phyloP scores from a whole-genome alignment of 2,113 vertebrate species.

The Rhineura floridana region DNA sequence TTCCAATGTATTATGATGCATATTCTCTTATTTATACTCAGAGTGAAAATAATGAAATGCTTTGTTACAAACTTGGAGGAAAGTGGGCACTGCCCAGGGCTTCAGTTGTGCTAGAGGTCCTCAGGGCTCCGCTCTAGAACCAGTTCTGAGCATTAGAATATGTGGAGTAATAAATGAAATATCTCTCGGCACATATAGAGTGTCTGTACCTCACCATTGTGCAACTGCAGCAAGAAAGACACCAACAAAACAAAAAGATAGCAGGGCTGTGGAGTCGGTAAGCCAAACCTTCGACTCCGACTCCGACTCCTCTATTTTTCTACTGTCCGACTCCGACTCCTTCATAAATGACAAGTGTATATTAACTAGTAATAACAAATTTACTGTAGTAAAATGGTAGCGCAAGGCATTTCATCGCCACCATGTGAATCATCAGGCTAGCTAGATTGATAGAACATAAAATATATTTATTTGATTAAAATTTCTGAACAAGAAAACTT shows the following conservation, averaged over 20 bases:
- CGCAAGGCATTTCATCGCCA: no score
- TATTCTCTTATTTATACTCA: not conserved
- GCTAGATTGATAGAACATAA: no score
- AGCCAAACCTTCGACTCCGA: no score
- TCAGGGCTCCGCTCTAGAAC: not conserved
- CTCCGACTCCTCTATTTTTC: no score
- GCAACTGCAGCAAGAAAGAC: constrained; percentile 13
- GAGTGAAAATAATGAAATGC: not conserved
- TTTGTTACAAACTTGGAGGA: not conserved
- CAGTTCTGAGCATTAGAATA: not conserved
- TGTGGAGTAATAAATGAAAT: not conserved
- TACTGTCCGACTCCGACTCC: no score
- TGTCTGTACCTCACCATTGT: not conserved
- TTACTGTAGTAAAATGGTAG: no score
- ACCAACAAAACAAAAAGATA: not conserved
- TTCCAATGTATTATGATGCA: not conserved
- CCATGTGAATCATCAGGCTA: no score
- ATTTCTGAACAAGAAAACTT: no score
- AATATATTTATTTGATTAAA: no score
- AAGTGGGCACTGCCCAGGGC: not conserved
- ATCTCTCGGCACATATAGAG: not conserved
- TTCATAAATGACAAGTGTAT: no score
- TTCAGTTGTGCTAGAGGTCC: not conserved
- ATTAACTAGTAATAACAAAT: no score
- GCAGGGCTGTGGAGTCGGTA: not conserved